Evolutionary conservation across 2,113 vertebrate genomes (phyloP), one percentile per base, ranked within the genome.

Genomic region (Symphodus melops): DNA sequence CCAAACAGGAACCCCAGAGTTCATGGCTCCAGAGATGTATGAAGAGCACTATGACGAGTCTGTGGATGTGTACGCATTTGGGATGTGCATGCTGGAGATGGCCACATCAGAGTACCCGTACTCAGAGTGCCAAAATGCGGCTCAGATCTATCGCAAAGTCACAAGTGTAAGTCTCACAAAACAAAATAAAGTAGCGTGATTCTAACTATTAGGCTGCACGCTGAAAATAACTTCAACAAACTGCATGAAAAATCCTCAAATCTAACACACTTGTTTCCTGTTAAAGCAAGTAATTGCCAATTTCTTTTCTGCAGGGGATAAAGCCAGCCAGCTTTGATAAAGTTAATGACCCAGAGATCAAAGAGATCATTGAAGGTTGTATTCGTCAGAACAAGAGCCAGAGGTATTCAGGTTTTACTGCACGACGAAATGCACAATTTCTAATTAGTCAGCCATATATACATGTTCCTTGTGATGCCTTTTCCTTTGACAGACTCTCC

Each of bases 51-150:
- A 98, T 14, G 97, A 98, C 49, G 97, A 98, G 85, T 97, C 96
- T 33, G 96, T 98, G 67, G 97, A 98, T 58, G 96, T 97, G 68
- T 98, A 98, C 72, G 97, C 96, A 83, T 98, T 98, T 91, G 97
- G 97, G 75, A 98, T 98, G 97, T 98, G 97, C 87, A 97, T 98
- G 97, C 82, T 98, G 81, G 96, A 98, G 92, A 98, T 98, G 97
- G 97, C 96, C 54, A 98, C 96, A 37, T 98, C 97, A 0, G 97
- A 98, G 86, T 98, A 98, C 73, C 97, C 97, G 8, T 98, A 98
- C 89, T 98, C 96, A 13, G 97, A 98, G 86, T 97, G 97, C 87
- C 96, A 98, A 89, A 98, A 98, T 76, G 95, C 97, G 51, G 97
- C 97, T 73, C 97, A 98, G 85, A 98, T 98, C 92, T 98, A 97